Evolutionary conservation across 2,113 vertebrate genomes (phyloP), one percentile per base, ranked within the genome.

Genomic region (Raja brachyura): DNA sequence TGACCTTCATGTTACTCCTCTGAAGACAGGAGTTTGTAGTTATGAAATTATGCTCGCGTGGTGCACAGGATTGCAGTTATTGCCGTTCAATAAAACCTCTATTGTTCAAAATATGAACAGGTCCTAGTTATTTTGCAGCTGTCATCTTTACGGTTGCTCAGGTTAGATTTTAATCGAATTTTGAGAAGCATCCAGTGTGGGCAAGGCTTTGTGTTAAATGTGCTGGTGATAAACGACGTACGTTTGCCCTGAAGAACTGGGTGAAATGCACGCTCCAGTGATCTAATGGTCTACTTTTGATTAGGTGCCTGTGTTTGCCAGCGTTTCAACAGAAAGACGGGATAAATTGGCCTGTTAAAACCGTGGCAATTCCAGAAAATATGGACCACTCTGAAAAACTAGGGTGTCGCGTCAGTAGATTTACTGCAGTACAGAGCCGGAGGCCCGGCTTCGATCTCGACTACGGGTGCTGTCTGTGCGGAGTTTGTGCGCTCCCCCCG

Each of bases 111-210:
- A 14, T 48, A 1, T 48, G 68, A 54, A 48, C 90, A 74, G 90
- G 9, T 48, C 68, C 70, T 73, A 22, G 66, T 74, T 92, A 73
- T 74, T 92, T 73, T 33, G 39, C 18, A 92, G 66, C 66, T 92
- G 90, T 73, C 63, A 92, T 8, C 68, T 74, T 73, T 73, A 74
- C 73, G 22, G 90, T 74, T 92, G 90, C 25, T 73, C 48, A 92
- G 90, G 73, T 92, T 92, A 73, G 68, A 73, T 74, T 92, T 92
- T 92, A 92, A 92, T 92, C n/a, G 90, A 73, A 48, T 92, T 92
- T 92, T 92, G 90, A 73, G 68, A 39, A 22, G 5, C 31, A 48
- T 6, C 39, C 33, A 25, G 68, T 73, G 39, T 25, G 22, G 33
- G 8, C 66, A 92, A 68, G 39, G n/a, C 68, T 73, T 2, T 28